Conservation (phyloP, 2,888 invertebrate species). For the Poecilus cupreus region DNA sequence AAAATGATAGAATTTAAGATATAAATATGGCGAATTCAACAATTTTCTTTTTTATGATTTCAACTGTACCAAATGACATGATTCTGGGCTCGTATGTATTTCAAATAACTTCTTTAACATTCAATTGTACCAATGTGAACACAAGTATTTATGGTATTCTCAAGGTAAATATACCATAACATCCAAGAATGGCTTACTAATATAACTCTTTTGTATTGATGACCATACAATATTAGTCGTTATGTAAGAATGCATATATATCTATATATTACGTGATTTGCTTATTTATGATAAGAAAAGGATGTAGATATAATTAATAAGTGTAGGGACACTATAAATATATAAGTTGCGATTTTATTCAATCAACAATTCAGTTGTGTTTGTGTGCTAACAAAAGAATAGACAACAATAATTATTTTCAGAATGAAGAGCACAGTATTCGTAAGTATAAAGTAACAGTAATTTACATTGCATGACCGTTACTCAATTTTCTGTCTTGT, state of each 20-base stretch:
- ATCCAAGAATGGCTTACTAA: slow-evolving; percentile 12
- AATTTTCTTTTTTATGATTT: neutral
- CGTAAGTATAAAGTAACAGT: slow-evolving; percentile 39
- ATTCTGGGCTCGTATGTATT: too few species aligned
- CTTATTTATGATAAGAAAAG: neutral
- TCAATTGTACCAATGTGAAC: neutral
- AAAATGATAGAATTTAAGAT: too few species aligned
- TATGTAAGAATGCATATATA: slow-evolving; percentile 14
- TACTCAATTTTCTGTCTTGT: too few species aligned
- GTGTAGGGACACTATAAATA: slow-evolving; percentile 9
- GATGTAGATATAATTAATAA: neutral
- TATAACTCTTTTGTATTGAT: slow-evolving; percentile 13
- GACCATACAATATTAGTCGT: slow-evolving; percentile 11
- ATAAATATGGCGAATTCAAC: too few species aligned
- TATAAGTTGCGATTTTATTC: slow-evolving; percentile 13
- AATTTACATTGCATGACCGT: neutral
- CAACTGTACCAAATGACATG: too few species aligned
- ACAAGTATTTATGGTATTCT: neutral
- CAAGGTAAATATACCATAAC: neutral
- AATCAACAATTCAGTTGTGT: neutral
- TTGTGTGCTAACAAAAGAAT: neutral
- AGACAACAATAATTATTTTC: neutral
- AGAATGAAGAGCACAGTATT: slow-evolving; percentile 29
- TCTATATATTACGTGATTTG: slow-evolving; percentile 4
- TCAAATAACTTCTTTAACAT: too few species aligned